Evolutionary conservation across 2,113 vertebrate genomes (phyloP).

Genomic region (Ptilonorhynchus violaceus): DNA sequence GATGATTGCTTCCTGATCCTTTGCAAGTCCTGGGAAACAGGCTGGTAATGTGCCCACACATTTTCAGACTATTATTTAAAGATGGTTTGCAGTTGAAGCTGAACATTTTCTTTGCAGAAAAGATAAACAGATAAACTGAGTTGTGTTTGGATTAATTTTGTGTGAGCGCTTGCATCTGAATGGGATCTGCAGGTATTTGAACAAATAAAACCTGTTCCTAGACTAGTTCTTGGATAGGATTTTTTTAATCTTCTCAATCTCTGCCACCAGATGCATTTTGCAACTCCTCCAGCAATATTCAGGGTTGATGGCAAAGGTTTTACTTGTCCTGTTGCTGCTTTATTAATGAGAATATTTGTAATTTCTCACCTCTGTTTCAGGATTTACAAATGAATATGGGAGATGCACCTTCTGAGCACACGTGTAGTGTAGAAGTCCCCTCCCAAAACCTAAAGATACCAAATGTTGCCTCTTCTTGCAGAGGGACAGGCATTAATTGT

Average conservation of each 20-base stretch:
- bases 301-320: not conserved
- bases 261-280: not conserved
- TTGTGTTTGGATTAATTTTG: not conserved
- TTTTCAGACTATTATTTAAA: not conserved
- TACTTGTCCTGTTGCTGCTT: not conserved
- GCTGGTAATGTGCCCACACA: not conserved
- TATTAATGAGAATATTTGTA: not conserved
- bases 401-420: not conserved
- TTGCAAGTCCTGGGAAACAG: not conserved
- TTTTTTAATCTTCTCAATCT: constrained; percentile 21
- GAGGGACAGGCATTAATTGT: not conserved
- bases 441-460: not conserved
- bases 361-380: not conserved
- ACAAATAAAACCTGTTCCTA: constrained; percentile 41
- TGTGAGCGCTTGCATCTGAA: not conserved
- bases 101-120: not conserved
- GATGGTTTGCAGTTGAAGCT: not conserved
- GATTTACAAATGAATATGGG: not conserved
- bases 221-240: not conserved
- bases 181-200: constrained; percentile 15
- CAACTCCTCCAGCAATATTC: not conserved
- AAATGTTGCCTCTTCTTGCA: not conserved
- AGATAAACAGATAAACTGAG: constrained; percentile 4
- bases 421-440: accelerated
- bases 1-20: not conserved